Base-by-base conservation (phyloP, 2,113 vertebrate species). In the Dolichallabes microphthalmus region DNA sequence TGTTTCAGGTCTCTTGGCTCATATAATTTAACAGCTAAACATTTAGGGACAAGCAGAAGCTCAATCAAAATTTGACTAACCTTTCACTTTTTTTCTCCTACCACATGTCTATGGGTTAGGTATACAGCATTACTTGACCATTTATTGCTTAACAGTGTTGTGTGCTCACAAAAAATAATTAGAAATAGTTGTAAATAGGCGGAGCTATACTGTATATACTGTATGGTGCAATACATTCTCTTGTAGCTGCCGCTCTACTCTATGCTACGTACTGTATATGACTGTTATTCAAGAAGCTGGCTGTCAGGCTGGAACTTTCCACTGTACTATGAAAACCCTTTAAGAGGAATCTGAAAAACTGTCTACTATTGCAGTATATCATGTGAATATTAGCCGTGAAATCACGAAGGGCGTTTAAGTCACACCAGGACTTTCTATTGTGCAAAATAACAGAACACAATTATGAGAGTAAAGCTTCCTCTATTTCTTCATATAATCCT, bases 261-360 rank as follows among this genome's bases (percentile, higher is more conserved):
- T 45, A 58, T 86, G 45, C 50, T 85, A 76, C n/a, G n/a, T 68
- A 85, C 50, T 84, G 39, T n/a, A 35, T 84, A 77, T 61, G 75
- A 53, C 86, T 89, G 81, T 87, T 85, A 86, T 84, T 86, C 77
- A 87, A 85, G 81, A 71, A 53, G 32, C 75, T 30, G 60, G 76
- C 20, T 80, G 79, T 81, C 35, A 32, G 35, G 64, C 19, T 35
- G 86, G 77, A 86, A 83, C 85, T 86, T 87, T 89, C 71, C 84
- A 86, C 84, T 84, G 83, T 50, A n/a, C 76, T 57, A 85, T 84
- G 57, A 81, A 81, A 84, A 66, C 55, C 50, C 77, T 80, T 83
- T 71, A 73, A 30, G 53, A 63, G 84, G 58, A 75, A 76, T 74
- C 60, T 68, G 83, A 86, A 75, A 63, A 27, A 19, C 45, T 78